phyloP scores from a whole-genome alignment of 2,888 invertebrate species.

The Lamproptera curius region DNA sequence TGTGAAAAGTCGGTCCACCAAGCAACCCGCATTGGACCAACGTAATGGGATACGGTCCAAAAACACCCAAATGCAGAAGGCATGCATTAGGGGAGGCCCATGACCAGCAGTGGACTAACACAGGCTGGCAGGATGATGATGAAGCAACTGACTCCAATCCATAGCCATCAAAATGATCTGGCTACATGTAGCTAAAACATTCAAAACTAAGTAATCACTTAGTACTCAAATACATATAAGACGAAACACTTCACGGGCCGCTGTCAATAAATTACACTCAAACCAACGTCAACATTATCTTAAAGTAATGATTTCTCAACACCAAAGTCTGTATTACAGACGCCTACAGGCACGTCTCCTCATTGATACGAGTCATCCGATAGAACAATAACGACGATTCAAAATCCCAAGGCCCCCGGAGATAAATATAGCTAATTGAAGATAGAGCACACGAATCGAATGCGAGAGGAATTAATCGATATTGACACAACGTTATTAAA shows the following conservation, averaged over 20 bases:
- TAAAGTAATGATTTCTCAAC: conserved; percentile 3
- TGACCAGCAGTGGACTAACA: too few relatives aligned
- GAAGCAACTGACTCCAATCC: too few relatives aligned
- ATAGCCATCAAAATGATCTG: too few relatives aligned
- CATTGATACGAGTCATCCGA: conserved; percentile 13
- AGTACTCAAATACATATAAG: background rate
- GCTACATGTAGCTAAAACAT: background rate
- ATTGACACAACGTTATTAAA: too few relatives aligned
- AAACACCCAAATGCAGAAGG: too few relatives aligned
- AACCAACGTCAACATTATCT: background rate
- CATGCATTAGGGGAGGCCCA: too few relatives aligned
- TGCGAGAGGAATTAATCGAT: too few relatives aligned
- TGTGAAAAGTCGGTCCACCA: too few relatives aligned
- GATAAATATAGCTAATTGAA: conserved; percentile 20
- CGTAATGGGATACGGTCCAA: too few relatives aligned
- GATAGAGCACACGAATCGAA: conserved; percentile 17
- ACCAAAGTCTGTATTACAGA: conserved; percentile 1
- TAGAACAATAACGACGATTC: conserved; percentile 13
- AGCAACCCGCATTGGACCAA: too few relatives aligned
- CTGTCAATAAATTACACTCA: background rate
- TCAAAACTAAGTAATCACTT: background rate
- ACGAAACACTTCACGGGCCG: background rate
- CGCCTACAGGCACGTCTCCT: conserved; percentile 10
- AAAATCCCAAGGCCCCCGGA: conserved; percentile 13
- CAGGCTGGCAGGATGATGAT: too few relatives aligned